phyloP scores from a whole-genome alignment of 2,797 vertebrate species.

The Carapus acus region DNA sequence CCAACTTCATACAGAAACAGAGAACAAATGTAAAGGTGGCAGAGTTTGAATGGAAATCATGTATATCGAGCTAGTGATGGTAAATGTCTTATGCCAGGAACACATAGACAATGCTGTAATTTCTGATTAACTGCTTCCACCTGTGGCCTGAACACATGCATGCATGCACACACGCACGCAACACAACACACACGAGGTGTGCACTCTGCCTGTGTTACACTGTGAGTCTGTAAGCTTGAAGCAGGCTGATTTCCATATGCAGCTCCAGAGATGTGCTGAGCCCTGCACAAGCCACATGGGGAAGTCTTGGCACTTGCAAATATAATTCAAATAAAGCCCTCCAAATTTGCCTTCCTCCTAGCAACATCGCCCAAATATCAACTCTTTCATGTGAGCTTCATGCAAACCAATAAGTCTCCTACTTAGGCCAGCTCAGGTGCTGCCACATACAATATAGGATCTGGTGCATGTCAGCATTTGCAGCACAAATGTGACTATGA shows the following conservation, averaged over 20 bases:
- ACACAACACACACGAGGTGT: conserved; percentile 9
- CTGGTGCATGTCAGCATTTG: too few relatives aligned
- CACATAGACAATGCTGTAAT: too few relatives aligned
- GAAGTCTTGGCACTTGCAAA: conserved; percentile 89
- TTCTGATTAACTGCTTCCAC: too few relatives aligned
- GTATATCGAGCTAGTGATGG: too few relatives aligned
- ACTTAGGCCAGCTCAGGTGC: conserved; percentile 20
- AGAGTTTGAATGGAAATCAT: too few relatives aligned
- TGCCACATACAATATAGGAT: too few relatives aligned
- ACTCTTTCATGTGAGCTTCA: conserved; percentile 80
- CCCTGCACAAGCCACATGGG: conserved; percentile 70
- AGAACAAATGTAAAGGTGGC: too few relatives aligned
- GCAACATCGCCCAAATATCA: conserved; percentile 70
- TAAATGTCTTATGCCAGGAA: too few relatives aligned
- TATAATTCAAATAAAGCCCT: conserved; percentile 97
- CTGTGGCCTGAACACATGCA: not conserved
- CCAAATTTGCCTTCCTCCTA: conserved; percentile 86
- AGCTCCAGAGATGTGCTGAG: conserved; percentile 77
- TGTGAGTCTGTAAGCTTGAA: conserved; percentile 58
- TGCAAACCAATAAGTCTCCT: conserved; percentile 78
- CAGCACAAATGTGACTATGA: too few relatives aligned
- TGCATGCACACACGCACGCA: not conserved
- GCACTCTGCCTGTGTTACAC: too few relatives aligned
- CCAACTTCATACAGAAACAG: too few relatives aligned
- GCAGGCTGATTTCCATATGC: conserved; percentile 80